Evolutionary conservation across 1,140 invertebrate species (phyloP), one percentile per base, ranked within the genome.

Genomic region (Sycophila sp.): DNA sequence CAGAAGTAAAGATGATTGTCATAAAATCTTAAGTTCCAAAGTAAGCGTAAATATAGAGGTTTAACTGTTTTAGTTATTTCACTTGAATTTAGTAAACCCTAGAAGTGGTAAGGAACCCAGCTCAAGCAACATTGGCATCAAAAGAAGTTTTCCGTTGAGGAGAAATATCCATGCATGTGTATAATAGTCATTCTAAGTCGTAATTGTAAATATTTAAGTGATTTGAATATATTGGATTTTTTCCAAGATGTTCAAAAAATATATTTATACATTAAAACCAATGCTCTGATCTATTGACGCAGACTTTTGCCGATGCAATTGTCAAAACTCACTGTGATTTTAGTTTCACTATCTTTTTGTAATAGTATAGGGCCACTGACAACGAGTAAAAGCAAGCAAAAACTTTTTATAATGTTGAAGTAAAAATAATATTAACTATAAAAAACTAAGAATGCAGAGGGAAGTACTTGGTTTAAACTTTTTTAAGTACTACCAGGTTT

Each of bases 281-380:
- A 6, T 11, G 17, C n/a, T 40, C 13, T 17, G 28, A 15, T 47
- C 15, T 55, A 19, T 42, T 13, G 30, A 66, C 15, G 34, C 15
- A 6, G 40, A 67, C 51, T 45, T 17, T 55, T 60, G 38, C 24
- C 13, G 19, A 58, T 38, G 55, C 56, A 60, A 49, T 36, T 30
- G 55, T 60, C 53, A 55, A 67, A 13, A 58, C 19, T 32, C 30
- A 45, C 65, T 67, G 65, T 67, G 65, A 67, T 67, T 67, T 58
- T 58, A 56, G 65, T 45, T 58, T 55, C 53, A 56, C 62, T 51
- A 64, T 28, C 34, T 3, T 67, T 51, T 51, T 63, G 19, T 58
- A 45, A 67, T 58, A 67, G 6, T 32, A n/a, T 67, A 58, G 38
- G n/a, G n/a, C n/a, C n/a, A n/a, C n/a, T n/a, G n/a, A n/a, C n/a